Percentiles rank a stretch among this genome's conserved stretches.
Evolutionary conservation across 53 echinoderm and acorn worm species (phyloP).

Genomic region (Antedon mediterranea): DNA sequence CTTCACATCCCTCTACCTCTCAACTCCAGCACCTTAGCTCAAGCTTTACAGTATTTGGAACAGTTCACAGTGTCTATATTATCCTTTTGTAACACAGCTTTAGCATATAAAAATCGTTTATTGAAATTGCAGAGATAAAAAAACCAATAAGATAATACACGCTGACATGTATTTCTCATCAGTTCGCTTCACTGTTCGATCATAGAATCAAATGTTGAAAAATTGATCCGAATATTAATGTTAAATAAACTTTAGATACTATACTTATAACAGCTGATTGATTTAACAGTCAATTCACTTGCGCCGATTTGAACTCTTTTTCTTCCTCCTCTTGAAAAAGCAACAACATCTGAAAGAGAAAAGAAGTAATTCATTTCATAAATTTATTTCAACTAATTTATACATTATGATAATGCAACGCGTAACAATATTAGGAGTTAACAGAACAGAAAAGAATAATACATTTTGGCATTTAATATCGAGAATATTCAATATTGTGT

Average conservation of each 20-base stretch:
- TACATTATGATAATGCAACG: neutral
- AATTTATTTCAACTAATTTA: too few relatives aligned
- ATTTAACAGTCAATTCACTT: constrained; percentile 31
- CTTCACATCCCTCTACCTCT: too few relatives aligned
- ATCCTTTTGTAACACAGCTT: neutral
- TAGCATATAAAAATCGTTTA: neutral
- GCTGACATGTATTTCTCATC: neutral
- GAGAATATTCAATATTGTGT: too few relatives aligned
- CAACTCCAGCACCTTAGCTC: too few relatives aligned
- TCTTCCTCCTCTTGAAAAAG: constrained; percentile 99
- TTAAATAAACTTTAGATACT: neutral
- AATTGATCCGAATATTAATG: neutral
- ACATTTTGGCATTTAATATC: too few relatives aligned
- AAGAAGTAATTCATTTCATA: neutral
- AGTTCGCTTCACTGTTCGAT: neutral
- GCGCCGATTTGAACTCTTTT: constrained; percentile 65
- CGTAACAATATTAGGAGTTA: neutral
- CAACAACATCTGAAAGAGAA: constrained; percentile 67
- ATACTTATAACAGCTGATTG: neutral
- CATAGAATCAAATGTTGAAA: neutral
- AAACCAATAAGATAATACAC: neutral
- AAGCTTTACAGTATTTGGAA: too few relatives aligned
- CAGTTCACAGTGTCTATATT: too few relatives aligned
- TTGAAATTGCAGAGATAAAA: neutral
- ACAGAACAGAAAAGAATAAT: neutral